A percentile compares a stretch with the other conserved stretches of the same genome.
Conservation (phyloP, 2,113 vertebrate genomes). For the Oceanites oceanicus region DNA sequence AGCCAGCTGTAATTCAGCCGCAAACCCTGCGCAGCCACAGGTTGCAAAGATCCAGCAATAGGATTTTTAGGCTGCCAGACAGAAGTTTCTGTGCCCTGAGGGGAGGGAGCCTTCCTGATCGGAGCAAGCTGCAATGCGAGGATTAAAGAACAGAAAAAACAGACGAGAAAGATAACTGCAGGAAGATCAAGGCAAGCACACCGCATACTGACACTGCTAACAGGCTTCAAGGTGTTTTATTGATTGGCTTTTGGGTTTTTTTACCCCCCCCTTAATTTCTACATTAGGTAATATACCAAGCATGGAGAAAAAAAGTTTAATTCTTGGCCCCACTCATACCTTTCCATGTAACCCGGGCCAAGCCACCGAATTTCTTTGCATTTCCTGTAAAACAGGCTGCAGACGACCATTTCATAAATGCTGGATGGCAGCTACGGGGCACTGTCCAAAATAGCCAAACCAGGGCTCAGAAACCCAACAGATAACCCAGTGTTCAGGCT, state of each 20-base stretch:
- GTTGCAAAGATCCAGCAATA: neutral
- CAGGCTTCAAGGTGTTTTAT: neutral
- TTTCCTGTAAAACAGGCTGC: neutral
- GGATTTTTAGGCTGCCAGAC: neutral
- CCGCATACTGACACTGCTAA: rapidly evolving
- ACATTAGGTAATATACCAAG: neutral
- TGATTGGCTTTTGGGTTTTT: neutral
- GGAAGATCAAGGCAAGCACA: neutral
- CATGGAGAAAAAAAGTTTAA: neutral
- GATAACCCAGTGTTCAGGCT: neutral
- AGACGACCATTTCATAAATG: neutral
- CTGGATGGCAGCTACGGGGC: neutral
- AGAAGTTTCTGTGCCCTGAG: neutral
- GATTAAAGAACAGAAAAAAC: neutral
- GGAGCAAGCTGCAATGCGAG: neutral
- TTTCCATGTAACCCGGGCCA: neutral
- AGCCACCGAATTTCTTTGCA: neutral
- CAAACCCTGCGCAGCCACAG: rapidly evolving
- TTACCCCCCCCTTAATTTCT: neutral
- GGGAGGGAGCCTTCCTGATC: neutral
- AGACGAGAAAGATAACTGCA: neutral
- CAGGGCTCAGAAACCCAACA: neutral
- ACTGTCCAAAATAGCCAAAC: neutral
- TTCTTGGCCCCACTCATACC: neutral
- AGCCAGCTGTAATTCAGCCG: neutral